Evolutionary conservation across 2,888 invertebrate genomes (phyloP), one percentile per base, ranked within the genome.

Genomic region (Esperia sulphurella): DNA sequence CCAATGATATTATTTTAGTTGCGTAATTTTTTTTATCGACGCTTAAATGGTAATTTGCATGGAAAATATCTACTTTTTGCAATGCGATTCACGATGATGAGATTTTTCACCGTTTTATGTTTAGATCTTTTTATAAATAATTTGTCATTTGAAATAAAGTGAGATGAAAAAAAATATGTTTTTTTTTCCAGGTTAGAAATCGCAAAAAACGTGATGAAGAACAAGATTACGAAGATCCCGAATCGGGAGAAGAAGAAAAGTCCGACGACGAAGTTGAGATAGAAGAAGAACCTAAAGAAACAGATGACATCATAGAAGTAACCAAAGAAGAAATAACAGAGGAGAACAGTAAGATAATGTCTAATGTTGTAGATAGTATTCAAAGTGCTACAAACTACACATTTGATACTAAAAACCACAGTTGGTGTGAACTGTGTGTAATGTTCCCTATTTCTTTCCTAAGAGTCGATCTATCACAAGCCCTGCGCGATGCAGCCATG

Each of bases 361-460:
- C 57, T 29, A 76, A 80, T 43, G 89, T 92, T 28, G 62, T 90
- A 0, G 75, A 74, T 5, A 77, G 70, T 41, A 72, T 91, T 48
- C 59, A 61, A 1, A 76, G 89, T 43, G 91, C 92, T 0, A 80
- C 90, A 0, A 90, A 92, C 50, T 98, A 97, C 71, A 88, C 84
- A 0, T 97, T 93, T 69, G 98, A 99, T 70, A 91, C 90, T 1
- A 91, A 93, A 47, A 85, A 93, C n/a, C 88, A 94, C 61, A 83
- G 92, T 45, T 98, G 98, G 98, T 98, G 97, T 72, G 93, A 95
- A 74, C 76, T 98, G 3, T 94, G 93, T 0, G 93, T 98, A 41
- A 90, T 91, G 45, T 93, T 95, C 77, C 91, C 92, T 49, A 83
- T 89, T 8, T 54, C 75, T 0, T 86, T 86, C 59, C 50, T 90